phyloP scores from a whole-genome alignment of 2,113 vertebrate genomes.

The Brachirus orientalis region DNA sequence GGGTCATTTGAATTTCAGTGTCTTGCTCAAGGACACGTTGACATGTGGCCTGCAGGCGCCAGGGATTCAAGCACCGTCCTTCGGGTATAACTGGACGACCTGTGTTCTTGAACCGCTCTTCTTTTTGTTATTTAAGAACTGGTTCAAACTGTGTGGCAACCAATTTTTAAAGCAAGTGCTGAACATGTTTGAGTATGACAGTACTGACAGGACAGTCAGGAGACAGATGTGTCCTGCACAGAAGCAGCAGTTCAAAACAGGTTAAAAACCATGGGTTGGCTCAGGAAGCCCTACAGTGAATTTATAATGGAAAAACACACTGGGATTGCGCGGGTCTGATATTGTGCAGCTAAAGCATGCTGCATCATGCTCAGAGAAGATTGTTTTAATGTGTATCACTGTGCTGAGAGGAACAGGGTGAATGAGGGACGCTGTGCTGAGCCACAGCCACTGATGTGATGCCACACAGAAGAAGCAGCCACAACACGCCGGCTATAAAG shows the following conservation, averaged over 20 bases:
- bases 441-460: constrained; percentile 40
- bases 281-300: constrained; percentile 25
- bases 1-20: background rate
- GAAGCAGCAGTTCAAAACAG: constrained; percentile 35
- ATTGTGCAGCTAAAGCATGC: constrained; percentile 18
- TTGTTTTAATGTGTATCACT: constrained; percentile 30
- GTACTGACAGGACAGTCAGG: background rate
- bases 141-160: too few relatives aligned
- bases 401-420: constrained; percentile 38
- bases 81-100: too few relatives aligned
- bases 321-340: constrained; percentile 14
- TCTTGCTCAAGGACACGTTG: background rate
- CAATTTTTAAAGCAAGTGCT: background rate
- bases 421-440: constrained; percentile 37
- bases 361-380: constrained; percentile 24
- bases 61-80: too few relatives aligned
- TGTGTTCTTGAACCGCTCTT: background rate
- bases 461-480: constrained; percentile 24
- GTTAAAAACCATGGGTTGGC: background rate
- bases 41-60: background rate
- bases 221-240: background rate
- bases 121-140: background rate
- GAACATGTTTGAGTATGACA: background rate
- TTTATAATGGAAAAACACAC: constrained; percentile 37
- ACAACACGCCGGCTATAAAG: constrained; percentile 39